Evolutionary conservation across 2,888 invertebrate species (phyloP).

Genomic region (Oligia fasciuncula): DNA sequence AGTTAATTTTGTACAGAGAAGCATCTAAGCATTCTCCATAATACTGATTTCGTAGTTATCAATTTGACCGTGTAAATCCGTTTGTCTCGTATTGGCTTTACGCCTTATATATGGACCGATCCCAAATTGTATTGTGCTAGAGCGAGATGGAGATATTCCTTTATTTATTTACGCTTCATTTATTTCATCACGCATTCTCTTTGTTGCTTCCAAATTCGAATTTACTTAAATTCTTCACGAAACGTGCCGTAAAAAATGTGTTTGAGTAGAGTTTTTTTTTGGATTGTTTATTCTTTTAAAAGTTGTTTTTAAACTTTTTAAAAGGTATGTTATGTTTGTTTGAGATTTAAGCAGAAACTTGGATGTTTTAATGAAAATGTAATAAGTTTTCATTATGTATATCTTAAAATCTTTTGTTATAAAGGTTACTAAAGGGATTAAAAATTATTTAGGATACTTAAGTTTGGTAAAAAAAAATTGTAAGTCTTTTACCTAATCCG

Average conservation of each 20-base stretch:
- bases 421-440: background rate
- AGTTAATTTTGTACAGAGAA: background rate
- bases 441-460: background rate
- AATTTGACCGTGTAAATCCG: slow-evolving; percentile 78
- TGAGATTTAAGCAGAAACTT: slow-evolving; percentile 18
- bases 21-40: background rate
- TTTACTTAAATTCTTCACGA: slow-evolving; percentile 34
- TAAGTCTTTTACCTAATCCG: background rate
- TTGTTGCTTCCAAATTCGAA: slow-evolving; percentile 36
- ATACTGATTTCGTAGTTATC: slow-evolving; percentile 63
- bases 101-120: slow-evolving; percentile 54
- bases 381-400: background rate
- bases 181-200: slow-evolving; percentile 15
- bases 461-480: background rate
- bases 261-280: background rate
- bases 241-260: slow-evolving; percentile 7
- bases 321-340: slow-evolving; percentile 4
- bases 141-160: slow-evolving; percentile 42
- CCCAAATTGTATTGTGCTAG: slow-evolving; percentile 67
- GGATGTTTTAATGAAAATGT: background rate
- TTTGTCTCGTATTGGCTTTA: slow-evolving; percentile 71
- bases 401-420: background rate
- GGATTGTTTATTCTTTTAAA: background rate
- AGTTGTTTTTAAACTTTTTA: slow-evolving; percentile 15
- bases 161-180: slow-evolving; percentile 55